Conservation (phyloP, 2,797 vertebrate genomes). For the Lepilemur ruficaudatus region DNA sequence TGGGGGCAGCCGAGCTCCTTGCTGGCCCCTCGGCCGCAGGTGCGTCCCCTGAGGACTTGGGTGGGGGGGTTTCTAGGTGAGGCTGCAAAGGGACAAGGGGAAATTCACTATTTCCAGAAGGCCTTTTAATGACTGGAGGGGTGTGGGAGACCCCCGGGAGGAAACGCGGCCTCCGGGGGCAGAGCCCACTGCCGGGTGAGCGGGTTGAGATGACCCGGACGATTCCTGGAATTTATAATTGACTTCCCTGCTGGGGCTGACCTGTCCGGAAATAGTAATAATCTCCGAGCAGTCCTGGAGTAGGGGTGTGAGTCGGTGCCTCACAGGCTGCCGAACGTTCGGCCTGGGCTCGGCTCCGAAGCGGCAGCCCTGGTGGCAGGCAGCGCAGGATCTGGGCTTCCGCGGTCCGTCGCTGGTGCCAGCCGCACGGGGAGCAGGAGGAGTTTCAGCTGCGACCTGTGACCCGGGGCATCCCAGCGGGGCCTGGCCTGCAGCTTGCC, state of each 20-base stretch:
- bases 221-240: neutral
- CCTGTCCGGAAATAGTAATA: neutral
- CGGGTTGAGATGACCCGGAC: neutral
- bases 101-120: neutral
- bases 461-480: neutral
- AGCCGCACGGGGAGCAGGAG: neutral
- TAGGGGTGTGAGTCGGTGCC: neutral
- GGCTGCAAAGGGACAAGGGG: neutral
- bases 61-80: neutral
- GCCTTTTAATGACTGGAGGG: too few species aligned
- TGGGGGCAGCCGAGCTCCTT: neutral
- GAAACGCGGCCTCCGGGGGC: neutral
- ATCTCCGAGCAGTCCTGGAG: neutral
- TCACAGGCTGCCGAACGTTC: rapidly evolving
- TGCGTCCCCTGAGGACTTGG: neutral
- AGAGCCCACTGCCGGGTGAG: neutral
- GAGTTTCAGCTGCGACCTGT: neutral
- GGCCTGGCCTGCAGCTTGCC: neutral
- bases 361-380: neutral
- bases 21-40: neutral
- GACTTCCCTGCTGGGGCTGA: neutral
- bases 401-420: neutral
- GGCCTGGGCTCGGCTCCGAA: neutral
- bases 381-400: neutral
- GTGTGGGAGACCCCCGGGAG: rapidly evolving